Evolutionary conservation across 2,888 invertebrate species (phyloP).

Genomic region (Eupithecia pulchellata): DNA sequence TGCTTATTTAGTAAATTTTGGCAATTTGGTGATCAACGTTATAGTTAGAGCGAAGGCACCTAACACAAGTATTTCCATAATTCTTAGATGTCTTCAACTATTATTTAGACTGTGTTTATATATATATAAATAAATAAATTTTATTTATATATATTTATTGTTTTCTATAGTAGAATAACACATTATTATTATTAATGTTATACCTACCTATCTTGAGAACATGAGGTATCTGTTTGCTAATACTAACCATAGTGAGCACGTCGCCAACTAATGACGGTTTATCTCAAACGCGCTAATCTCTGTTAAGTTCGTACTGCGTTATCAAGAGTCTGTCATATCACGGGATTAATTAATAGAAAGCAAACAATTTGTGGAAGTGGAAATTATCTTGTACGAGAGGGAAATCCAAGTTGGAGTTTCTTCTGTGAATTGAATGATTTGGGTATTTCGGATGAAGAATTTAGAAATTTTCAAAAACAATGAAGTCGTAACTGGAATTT

Average conservation of each 20-base stretch:
- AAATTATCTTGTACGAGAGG: neutral
- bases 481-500: too few relatives aligned
- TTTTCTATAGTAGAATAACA: too few relatives aligned
- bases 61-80: too few relatives aligned
- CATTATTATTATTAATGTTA: neutral
- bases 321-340: constrained; percentile 6
- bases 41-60: too few relatives aligned
- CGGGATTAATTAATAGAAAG: neutral
- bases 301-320: neutral
- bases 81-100: too few relatives aligned
- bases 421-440: neutral
- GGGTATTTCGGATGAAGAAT: too few relatives aligned
- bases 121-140: too few relatives aligned
- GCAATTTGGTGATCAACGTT: too few relatives aligned
- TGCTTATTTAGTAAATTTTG: too few relatives aligned
- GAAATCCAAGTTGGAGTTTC: neutral
- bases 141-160: too few relatives aligned
- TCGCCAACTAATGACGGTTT: neutral
- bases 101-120: too few relatives aligned
- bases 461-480: too few relatives aligned
- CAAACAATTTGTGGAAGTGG: neutral
- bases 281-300: neutral
- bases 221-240: neutral
- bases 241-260: neutral
- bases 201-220: neutral